Evolutionary conservation across 2,797 vertebrate species (phyloP), one percentile per base, ranked within the genome.

Genomic region (Eulemur coronatus): DNA sequence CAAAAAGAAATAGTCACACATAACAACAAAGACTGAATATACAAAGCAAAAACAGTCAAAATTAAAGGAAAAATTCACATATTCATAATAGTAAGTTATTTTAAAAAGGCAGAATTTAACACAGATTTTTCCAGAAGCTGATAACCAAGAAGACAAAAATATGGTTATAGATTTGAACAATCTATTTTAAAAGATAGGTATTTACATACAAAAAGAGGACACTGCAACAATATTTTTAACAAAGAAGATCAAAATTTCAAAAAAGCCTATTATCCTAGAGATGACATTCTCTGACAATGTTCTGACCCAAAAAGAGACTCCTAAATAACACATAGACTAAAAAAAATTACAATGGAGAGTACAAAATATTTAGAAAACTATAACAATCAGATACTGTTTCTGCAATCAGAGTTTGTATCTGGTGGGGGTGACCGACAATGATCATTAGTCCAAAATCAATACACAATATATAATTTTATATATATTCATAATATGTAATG

Each of bases 221-320:
- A 46, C 17, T 50, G 33, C 18, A 69, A 33, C 18, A 72, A 70
- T 55, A n/a, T 78, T 65, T 82, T 52, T 52, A 38, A 82, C 46
- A 79, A 79, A 65, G 30, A 30, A 57, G 20, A 86, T 86, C 38
- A 73, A 96, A 72, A 88, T 92, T 85, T 52, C 52, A 87, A 82
- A 78, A 41, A 35, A 26, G 24, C 6, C 17, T 18, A 35, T 80
- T 48, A 48, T 67, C 35, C 67, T 13, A 80, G 14, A 67, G 26
- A 59, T 10, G 30, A 81, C 2, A 76, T 75, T 82, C 67, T 76
- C 73, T 63, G 48, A 79, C 7, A 35, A 76, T 33, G 33, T 55
- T 30, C n/a, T 33, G 59, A 69, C 22, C 14, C 2, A 50, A 78
- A 96, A 88, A 24, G 65, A 78, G 30, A 82, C 10, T 43, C 38